These are phyloP conservation scores for Engystomops pustulosus DNA, from an alignment of 2,113 vertebrate species.

Conservation along the genomic window DNA sequence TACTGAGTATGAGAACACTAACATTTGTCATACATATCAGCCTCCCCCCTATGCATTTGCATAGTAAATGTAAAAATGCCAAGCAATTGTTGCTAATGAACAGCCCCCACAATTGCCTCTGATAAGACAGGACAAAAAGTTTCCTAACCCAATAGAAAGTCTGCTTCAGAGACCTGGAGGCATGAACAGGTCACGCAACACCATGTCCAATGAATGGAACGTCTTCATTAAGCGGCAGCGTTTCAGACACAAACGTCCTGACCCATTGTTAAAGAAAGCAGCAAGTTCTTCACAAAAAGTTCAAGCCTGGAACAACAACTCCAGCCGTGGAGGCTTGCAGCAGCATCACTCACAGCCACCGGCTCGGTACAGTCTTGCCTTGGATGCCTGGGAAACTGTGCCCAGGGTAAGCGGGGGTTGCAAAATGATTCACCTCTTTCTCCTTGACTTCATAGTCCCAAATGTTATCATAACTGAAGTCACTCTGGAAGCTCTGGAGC, in stretches of 20 bases:
- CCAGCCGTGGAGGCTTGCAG: neutral
- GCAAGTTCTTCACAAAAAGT: constrained; percentile 35
- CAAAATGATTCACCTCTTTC: neutral
- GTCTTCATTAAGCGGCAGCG: neutral
- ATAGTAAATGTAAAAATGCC: neutral
- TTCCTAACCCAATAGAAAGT: neutral
- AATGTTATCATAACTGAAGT: constrained; percentile 66
- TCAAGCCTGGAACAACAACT: neutral
- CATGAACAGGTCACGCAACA: neutral
- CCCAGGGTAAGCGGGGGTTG: constrained; percentile 53
- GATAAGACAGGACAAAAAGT: neutral
- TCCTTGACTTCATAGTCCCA: constrained; percentile 68
- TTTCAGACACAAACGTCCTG: neutral
- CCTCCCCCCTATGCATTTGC: neutral
- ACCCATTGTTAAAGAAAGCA: neutral
- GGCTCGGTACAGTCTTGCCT: constrained; percentile 45
- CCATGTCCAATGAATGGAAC: neutral
- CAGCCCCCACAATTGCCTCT: neutral
- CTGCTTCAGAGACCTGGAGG: neutral
- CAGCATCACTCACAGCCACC: constrained; percentile 25
- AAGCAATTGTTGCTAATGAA: neutral
- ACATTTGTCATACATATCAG: too few species aligned
- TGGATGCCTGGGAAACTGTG: constrained; percentile 58
- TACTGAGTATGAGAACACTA: too few species aligned
- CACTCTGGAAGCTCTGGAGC: constrained; percentile 69